A percentile compares a stretch with the other conserved stretches of the same genome.
phyloP scores from a whole-genome alignment of 1,140 invertebrate genomes.

The Antheraea pernyi region DNA sequence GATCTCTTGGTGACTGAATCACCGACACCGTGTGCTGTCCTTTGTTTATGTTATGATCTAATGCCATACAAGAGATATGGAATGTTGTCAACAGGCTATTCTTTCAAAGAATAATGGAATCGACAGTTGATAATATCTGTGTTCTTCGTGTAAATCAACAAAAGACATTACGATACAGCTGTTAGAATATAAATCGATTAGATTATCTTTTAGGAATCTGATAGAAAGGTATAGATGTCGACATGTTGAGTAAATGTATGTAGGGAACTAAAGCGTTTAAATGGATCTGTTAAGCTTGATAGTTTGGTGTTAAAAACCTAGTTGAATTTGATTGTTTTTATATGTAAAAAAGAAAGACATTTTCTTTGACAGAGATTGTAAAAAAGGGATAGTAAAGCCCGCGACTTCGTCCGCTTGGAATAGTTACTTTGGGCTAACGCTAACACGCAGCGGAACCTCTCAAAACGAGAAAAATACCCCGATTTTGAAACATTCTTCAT shows the following conservation, averaged over 20 bases:
- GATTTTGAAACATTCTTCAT: no score
- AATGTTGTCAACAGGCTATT: background rate
- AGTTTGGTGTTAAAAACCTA: no score
- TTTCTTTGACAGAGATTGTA: no score
- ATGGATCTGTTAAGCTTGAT: no score
- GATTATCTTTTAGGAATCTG: background rate
- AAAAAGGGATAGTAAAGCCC: no score
- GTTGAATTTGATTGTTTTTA: no score
- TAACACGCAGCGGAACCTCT: no score
- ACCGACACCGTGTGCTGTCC: background rate
- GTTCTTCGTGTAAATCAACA: background rate
- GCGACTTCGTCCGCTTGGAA: no score
- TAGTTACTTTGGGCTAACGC: no score
- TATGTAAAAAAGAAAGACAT: no score
- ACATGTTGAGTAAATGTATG: background rate
- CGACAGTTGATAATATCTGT: background rate
- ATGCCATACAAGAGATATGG: conserved; percentile 4
- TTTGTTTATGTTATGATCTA: conserved; percentile 9
- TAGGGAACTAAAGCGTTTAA: no score
- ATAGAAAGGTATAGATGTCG: background rate
- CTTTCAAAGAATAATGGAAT: background rate
- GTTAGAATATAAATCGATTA: background rate
- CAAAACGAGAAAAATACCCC: no score
- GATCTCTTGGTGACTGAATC: conserved; percentile 1
- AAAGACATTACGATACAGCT: background rate